Evolutionary conservation across 2,797 vertebrate species (phyloP), one percentile per base, ranked within the genome.

Genomic region (Molossus alvarezi): DNA sequence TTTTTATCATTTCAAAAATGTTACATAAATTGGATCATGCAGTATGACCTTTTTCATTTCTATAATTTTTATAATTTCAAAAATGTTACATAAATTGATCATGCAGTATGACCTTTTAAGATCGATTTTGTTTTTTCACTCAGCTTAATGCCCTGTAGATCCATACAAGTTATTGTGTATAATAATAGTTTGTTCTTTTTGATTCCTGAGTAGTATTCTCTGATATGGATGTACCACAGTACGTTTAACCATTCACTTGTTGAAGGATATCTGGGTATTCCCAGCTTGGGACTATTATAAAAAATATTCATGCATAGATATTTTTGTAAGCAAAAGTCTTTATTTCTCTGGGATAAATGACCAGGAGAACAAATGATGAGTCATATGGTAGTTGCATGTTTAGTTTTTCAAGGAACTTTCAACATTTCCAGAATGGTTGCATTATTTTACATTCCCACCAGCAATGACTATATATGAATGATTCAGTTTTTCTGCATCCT

Each of bases 331-430:
- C 2, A 2, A 29, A 55, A 37, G 12, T 82, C 71, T 45, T 45
- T 82, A n/a, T 65, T 87, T 93, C n/a, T 72, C 60, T 20, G 62
- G 27, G 45, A 18, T 62, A 88, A 87, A 83, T n/a, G 57, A 27
- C 25, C 37, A 27, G 3, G 62, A 81, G 33, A 82, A 45, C 41
- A 87, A 87, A 58, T 37, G 2, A 9, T 53, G 20, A 8, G 27
- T 86, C 23, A 14, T 45, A 23, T 55, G 10, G 10, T 75, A 23
- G 53, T 20, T 48, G 11, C 4, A 15, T 67, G 21, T 58, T 79
- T 77, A 27, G 9, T 71, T 72, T 73, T 81, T 64, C 8, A 81
- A 62, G 64, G 55, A 82, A 73, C 48, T 82, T 48, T 4, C 18
- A 25, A 82, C 41, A 58, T 95, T 90, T 76, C 48, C 48, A 65